phyloP scores from a whole-genome alignment of 2,113 vertebrate species.

The Dermatemys mawii region DNA sequence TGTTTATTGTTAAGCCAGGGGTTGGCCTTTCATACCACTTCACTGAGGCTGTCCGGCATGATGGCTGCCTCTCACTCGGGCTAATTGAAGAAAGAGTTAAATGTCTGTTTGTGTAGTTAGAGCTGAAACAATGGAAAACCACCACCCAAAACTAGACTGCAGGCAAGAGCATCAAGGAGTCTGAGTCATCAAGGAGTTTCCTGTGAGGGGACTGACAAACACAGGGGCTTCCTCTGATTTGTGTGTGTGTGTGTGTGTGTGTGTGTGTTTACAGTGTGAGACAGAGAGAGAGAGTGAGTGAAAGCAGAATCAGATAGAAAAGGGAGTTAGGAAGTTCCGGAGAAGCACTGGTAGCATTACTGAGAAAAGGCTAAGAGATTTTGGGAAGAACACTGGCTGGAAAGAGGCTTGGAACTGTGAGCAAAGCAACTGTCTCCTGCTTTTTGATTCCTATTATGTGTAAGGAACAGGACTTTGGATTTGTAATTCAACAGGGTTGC shows the following conservation, averaged over 20 bases:
- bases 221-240: no score
- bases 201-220: background rate
- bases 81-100: background rate
- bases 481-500: background rate
- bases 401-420: background rate
- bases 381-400: background rate
- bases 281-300: background rate
- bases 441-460: rapidly evolving
- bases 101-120: no score
- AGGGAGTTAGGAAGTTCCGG: background rate
- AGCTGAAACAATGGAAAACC: no score
- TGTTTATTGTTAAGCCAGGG: background rate
- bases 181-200: background rate
- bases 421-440: background rate
- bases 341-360: background rate
- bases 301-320: background rate
- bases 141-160: no score
- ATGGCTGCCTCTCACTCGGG: background rate
- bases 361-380: background rate
- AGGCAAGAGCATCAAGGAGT: background rate
- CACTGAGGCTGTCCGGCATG: background rate
- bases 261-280: no score
- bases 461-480: background rate
- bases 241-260: no score
- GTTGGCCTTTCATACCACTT: background rate